Percentiles rank a stretch among this genome's conserved stretches.
phyloP scores from a whole-genome alignment of 2,797 vertebrate species.

The Notolepis coatsorum region DNA sequence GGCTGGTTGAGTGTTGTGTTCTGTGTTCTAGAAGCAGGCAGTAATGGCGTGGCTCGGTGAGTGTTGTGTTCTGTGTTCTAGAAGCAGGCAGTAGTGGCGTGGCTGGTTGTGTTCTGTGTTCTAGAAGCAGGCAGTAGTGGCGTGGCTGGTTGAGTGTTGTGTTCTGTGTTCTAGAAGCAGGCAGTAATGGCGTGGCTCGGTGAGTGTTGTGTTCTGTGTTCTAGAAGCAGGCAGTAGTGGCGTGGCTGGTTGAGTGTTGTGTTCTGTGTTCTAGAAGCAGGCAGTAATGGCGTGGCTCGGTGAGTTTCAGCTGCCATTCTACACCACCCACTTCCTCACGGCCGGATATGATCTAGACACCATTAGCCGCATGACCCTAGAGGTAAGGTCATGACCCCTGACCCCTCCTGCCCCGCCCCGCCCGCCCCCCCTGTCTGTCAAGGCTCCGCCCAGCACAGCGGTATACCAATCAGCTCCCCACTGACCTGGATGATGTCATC shows the following conservation, averaged over 20 bases:
- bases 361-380: constrained; percentile 95
- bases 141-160: no score
- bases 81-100: not conserved
- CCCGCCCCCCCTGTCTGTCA: constrained; percentile 65
- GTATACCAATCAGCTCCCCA: constrained; percentile 59
- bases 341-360: constrained; percentile 97
- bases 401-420: constrained; percentile 58
- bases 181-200: no score
- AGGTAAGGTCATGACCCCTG: constrained; percentile 86
- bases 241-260: no score
- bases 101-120: constrained; percentile 19
- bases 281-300: constrained; percentile 96
- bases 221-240: constrained; percentile 47
- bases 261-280: constrained; percentile 90
- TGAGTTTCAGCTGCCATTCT: constrained; percentile 98
- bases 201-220: constrained; percentile 38
- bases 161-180: not conserved
- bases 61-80: not conserved
- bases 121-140: constrained; percentile 57
- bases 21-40: not conserved
- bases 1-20: not conserved
- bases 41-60: not conserved
- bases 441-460: constrained; percentile 67
- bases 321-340: constrained; percentile 95
- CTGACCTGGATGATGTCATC: constrained; percentile 76